Conservation (phyloP, 2,113 vertebrate genomes). For the Hymenochirus boettgeri region DNA sequence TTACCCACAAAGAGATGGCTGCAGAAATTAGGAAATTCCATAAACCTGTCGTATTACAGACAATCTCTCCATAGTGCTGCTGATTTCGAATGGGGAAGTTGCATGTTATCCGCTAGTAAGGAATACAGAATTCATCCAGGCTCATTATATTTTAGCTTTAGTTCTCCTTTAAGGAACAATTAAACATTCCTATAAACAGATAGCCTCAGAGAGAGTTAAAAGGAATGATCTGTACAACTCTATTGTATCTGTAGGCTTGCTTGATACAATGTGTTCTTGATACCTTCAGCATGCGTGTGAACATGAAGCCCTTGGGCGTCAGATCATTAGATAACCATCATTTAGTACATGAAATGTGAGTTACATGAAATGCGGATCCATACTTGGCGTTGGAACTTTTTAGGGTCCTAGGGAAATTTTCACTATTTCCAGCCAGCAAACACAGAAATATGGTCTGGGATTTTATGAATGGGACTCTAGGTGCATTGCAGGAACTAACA, state of each 20-base stretch:
- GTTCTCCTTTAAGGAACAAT: no score
- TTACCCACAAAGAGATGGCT: no score
- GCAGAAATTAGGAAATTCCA: no score
- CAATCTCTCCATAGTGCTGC: no score
- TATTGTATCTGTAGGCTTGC: conserved; percentile 34
- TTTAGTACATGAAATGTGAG: conserved; percentile 31
- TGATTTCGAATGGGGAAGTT: no score
- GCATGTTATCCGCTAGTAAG: no score
- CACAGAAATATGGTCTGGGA: conserved; percentile 28
- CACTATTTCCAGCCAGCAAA: conserved; percentile 16
- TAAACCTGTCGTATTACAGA: no score
- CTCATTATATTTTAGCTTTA: no score
- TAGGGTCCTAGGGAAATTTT: not conserved
- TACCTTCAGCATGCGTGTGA: conserved; percentile 23
- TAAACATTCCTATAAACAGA: no score
- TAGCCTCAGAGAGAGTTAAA: conserved; percentile 25
- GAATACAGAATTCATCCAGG: no score
- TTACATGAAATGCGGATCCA: conserved; percentile 36
- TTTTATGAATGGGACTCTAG: conserved; percentile 26
- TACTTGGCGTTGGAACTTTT: conserved; percentile 25
- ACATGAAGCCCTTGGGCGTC: conserved; percentile 11
- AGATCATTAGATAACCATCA: conserved; percentile 33
- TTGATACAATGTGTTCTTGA: conserved; percentile 10
- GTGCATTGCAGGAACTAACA: conserved; percentile 35
- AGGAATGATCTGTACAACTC: conserved; percentile 30